A percentile compares a stretch with the other conserved stretches of the same genome.
Conservation (phyloP, 1,140 invertebrate species). For the Cyclina sinensis region DNA sequence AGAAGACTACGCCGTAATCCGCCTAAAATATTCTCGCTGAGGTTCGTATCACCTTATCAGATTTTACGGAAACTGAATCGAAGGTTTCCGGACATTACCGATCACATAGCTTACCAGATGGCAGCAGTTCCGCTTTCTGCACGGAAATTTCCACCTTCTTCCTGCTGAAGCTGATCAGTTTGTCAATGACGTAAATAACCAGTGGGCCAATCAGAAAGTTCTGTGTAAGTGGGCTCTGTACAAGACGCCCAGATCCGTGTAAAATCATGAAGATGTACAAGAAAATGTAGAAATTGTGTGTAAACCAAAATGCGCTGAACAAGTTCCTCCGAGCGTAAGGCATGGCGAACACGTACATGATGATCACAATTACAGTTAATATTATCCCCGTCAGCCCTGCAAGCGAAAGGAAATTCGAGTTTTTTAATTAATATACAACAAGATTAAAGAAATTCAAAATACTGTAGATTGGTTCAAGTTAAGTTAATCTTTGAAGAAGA, state of each 20-base stretch:
- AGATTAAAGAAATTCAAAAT: too few species aligned
- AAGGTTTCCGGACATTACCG: too few species aligned
- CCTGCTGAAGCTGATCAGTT: slow-evolving; percentile 92
- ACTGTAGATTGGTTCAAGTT: too few species aligned
- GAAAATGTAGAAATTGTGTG: slow-evolving; percentile 96
- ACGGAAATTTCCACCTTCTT: slow-evolving; percentile 95
- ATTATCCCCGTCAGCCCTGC: slow-evolving; percentile 97
- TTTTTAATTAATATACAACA: too few species aligned
- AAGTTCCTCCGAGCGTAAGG: slow-evolving; percentile 95
- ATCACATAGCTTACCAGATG: slow-evolving; percentile 95
- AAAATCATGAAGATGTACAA: slow-evolving; percentile 96
- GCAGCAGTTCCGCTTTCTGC: slow-evolving; percentile 97
- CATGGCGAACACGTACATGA: slow-evolving; percentile 99
- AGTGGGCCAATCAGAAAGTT: slow-evolving; percentile 98
- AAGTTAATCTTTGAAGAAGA: too few species aligned
- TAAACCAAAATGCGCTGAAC: slow-evolving; percentile 93
- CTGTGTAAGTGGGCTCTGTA: slow-evolving; percentile 93
- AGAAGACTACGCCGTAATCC: too few species aligned
- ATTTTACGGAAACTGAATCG: too few species aligned
- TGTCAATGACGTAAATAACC: slow-evolving; percentile 95
- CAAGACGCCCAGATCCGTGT: slow-evolving; percentile 94
- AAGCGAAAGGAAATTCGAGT: not conserved
- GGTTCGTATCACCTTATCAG: too few species aligned
- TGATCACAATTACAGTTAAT: slow-evolving; percentile 96
- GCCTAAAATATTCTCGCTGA: too few species aligned